phyloP scores from a whole-genome alignment of 2,888 invertebrate genomes.

The Eupithecia subumbrata region DNA sequence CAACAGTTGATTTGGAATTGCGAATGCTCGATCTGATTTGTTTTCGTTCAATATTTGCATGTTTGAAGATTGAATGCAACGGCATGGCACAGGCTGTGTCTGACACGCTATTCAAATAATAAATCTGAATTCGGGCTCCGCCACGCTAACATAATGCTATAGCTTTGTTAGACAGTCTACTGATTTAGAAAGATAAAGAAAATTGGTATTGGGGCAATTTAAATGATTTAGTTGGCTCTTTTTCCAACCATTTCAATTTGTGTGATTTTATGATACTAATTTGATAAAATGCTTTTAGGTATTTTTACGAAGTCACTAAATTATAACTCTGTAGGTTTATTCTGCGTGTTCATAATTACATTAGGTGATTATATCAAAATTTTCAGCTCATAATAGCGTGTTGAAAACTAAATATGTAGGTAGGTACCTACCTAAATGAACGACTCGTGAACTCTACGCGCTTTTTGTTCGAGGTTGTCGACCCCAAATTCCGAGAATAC shows the following conservation, averaged over 20 bases:
- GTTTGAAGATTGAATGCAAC: conserved; percentile 36
- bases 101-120: conserved; percentile 48
- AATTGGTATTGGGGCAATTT: background rate
- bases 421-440: too few relatives aligned
- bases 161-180: conserved; percentile 4
- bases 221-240: background rate
- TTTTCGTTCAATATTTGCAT: conserved; percentile 34
- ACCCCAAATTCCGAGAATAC: conserved; percentile 47
- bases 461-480: conserved; percentile 50
- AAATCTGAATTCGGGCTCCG: conserved; percentile 28
- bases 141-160: conserved; percentile 30
- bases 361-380: conserved; percentile 33
- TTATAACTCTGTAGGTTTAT: conserved; percentile 7
- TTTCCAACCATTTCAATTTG: background rate
- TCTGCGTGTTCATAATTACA: conserved; percentile 35
- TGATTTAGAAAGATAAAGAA: conserved; percentile 7
- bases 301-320: conserved; percentile 6
- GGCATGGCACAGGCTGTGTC: conserved; percentile 47
- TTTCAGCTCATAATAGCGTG: conserved; percentile 30
- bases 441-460: conserved; percentile 12
- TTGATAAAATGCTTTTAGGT: background rate
- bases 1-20: conserved; percentile 28
- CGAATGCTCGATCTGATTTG: conserved; percentile 15
- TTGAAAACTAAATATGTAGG: conserved; percentile 33
- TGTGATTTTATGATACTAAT: background rate